Evolutionary conservation across 2,797 vertebrate species (phyloP).

Genomic region (Pithecia hirsuta): DNA sequence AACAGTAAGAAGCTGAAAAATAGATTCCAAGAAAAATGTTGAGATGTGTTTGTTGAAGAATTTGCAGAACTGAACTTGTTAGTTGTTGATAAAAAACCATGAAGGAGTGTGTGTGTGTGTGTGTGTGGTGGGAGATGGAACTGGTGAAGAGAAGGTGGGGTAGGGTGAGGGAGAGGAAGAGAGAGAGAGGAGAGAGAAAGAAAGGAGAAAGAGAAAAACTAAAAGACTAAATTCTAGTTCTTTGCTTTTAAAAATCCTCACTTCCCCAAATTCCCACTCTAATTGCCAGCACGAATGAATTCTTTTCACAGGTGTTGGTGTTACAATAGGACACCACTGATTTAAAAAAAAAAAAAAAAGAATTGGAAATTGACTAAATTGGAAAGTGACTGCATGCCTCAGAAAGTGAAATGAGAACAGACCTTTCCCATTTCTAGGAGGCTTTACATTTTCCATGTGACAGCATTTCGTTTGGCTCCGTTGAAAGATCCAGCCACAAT

Average conservation of each 20-base stretch:
- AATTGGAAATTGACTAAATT: not conserved
- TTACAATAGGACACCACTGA: constrained; percentile 31
- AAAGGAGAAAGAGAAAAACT: not conserved
- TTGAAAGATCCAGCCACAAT: constrained; percentile 48
- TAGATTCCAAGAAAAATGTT: not conserved
- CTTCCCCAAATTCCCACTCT: not conserved
- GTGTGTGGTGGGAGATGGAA: rapidly evolving
- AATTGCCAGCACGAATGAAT: not conserved
- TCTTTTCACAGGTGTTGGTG: constrained; percentile 60
- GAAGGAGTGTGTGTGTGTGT: not conserved
- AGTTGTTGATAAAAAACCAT: not conserved
- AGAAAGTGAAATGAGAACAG: constrained; percentile 57
- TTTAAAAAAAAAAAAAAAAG: not conserved
- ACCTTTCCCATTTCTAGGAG: not conserved
- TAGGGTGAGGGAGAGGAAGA: too few relatives aligned
- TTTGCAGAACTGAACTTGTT: not conserved
- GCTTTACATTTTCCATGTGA: constrained; percentile 36
- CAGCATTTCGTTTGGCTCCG: not conserved
- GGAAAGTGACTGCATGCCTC: constrained; percentile 57
- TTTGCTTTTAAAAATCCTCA: not conserved
- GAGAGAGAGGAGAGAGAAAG: not conserved
- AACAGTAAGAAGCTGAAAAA: not conserved
- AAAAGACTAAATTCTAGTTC: not conserved
- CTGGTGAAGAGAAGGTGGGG: not conserved
- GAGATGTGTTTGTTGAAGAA: not conserved